Base-by-base conservation (phyloP, 2,113 vertebrate species). In the Chascanopsetta lugubris region DNA sequence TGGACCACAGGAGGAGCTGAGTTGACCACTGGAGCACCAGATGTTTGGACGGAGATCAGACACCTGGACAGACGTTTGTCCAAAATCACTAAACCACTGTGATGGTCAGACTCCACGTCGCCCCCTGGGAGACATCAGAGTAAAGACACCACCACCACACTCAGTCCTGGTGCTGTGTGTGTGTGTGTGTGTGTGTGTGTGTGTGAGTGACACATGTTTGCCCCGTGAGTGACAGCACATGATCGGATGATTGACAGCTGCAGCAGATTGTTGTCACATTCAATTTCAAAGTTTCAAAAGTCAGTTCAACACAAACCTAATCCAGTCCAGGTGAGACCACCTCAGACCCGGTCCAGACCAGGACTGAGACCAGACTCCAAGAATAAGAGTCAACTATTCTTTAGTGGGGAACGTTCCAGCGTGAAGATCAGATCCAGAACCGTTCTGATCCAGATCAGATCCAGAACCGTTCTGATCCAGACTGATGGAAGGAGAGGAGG, bases 241-340 rank as follows among this genome's bases (percentile, higher is more conserved):
- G 75, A 84, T 84, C n/a, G 56, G 42, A 46, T 69, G 75, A 84
- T 84, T 82, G 69, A 80, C 67, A 75, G 10, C 2, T 48, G 58
- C 66, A 58, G 79, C 42, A 34, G 79, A 77, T 59, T 55, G 65
- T 53, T 17, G 55, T 67, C 29, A 56, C 70, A 69, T 75, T 79
- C 50, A 66, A 24, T 53, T 24, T 12, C 17, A 40, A 54, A 46
- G 29, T 15, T 13, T n/a, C n/a, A n/a, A n/a, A n/a, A n/a, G 46
- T 20, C 25, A 4, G 20, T 45, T 68, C 57, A 75, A 8, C 29
- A 11, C 49, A 25, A n/a, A 34, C 2, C 21, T 5, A 24, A 24
- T n/a, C 32, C 18, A 13, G n/a, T 21, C 62, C 17, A 25, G 18
- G 3, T 22, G 1, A 6, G 20, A 63, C 36, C 4, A 20, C 48